Evolutionary conservation across 2,888 invertebrate genomes (phyloP).

Genomic region (Tiliacea aurago): DNA sequence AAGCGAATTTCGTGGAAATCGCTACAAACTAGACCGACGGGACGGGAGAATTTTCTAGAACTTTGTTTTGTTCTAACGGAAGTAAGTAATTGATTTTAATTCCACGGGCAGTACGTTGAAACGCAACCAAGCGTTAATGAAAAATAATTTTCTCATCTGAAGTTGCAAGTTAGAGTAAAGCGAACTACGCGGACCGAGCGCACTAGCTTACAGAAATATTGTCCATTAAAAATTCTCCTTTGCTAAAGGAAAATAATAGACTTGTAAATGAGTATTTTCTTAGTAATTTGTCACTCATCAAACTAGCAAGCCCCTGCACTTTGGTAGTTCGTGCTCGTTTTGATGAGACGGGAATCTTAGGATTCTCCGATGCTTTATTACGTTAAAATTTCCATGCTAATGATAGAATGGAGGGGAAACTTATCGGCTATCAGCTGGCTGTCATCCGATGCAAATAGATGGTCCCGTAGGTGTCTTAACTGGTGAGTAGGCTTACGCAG

Average conservation of each 20-base stretch:
- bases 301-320: conserved; percentile 43
- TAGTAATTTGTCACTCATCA: conserved; percentile 54
- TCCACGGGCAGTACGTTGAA: conserved; percentile 80
- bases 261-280: conserved; percentile 64
- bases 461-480: background rate
- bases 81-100: conserved; percentile 87
- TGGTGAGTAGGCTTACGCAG: background rate
- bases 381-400: conserved; percentile 48
- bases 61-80: conserved; percentile 80
- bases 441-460: conserved; percentile 22
- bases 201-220: conserved; percentile 73
- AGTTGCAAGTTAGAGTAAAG: conserved; percentile 79
- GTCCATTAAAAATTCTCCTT: conserved; percentile 76
- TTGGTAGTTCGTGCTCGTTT: conserved; percentile 30
- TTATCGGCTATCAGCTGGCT: conserved; percentile 19
- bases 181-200: conserved; percentile 64
- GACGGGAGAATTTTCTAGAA: conserved; percentile 75
- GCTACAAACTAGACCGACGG: conserved; percentile 69
- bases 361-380: conserved; percentile 27
- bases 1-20: conserved; percentile 72
- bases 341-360: conserved; percentile 42
- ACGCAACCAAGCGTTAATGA: conserved; percentile 85
- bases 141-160: conserved; percentile 86
- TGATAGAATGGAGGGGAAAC: conserved; percentile 20
- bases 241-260: conserved; percentile 61